phyloP scores from a whole-genome alignment of 2,113 vertebrate genomes.

The Gambusia holbrooki region DNA sequence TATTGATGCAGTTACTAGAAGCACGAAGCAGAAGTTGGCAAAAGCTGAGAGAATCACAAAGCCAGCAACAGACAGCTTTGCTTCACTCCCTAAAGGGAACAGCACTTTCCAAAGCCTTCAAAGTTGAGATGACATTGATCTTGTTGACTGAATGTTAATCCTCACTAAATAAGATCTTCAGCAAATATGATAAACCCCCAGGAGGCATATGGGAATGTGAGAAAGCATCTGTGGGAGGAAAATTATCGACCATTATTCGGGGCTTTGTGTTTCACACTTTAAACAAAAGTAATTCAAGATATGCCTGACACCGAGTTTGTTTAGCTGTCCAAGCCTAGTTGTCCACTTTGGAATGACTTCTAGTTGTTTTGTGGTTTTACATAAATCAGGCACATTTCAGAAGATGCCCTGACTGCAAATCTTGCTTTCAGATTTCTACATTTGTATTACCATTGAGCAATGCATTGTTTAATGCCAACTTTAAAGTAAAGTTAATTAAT shows the following conservation, averaged over 20 bases:
- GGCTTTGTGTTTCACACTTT: neutral
- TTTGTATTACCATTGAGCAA: neutral
- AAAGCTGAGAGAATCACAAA: conserved; percentile 48
- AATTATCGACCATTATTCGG: neutral
- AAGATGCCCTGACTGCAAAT: neutral
- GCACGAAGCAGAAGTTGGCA: conserved; percentile 61
- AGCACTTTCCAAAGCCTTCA: conserved; percentile 25
- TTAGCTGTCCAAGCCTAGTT: neutral
- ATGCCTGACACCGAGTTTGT: neutral
- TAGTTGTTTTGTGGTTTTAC: too few species aligned
- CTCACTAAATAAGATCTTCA: conserved; percentile 46
- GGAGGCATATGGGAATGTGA: conserved; percentile 32
- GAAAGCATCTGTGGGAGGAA: conserved; percentile 14
- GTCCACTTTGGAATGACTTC: too few species aligned
- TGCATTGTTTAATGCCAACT: neutral
- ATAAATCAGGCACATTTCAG: too few species aligned
- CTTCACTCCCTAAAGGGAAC: conserved; percentile 29
- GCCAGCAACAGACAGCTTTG: conserved; percentile 27
- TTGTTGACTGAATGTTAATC: conserved; percentile 57
- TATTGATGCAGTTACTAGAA: conserved; percentile 54
- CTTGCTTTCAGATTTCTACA: neutral
- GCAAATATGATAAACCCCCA: conserved; percentile 51
- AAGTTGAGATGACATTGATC: conserved; percentile 55
- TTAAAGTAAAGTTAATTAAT: neutral
- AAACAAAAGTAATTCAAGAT: neutral